Base-by-base conservation (phyloP, 2,888 invertebrate genomes). In the Merodon equestris region DNA sequence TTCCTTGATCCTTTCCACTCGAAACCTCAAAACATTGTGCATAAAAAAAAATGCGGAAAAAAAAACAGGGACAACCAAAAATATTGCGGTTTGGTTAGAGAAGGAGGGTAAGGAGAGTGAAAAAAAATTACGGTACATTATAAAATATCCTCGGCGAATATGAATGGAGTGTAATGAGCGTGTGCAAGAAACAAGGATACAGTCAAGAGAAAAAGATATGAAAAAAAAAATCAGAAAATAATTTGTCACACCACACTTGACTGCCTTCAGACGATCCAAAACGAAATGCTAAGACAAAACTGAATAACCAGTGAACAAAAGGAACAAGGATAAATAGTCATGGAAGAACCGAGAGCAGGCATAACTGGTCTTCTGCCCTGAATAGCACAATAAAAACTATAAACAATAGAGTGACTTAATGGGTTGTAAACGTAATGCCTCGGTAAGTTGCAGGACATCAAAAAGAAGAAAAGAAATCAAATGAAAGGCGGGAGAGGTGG, bases 341-440 rank as follows among this genome's bases (percentile, higher is more conserved):
- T 27, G 7, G 3, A 27, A 27, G 27, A 7, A 27, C n/a, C n/a
- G n/a, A n/a, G n/a, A n/a, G n/a, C n/a, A n/a, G n/a, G n/a, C n/a
- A n/a, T n/a, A n/a, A n/a, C 27, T 27, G 27, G 27, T 27, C 27
- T 7, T 27, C 48, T 77, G 57, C 72, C 61, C 72, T 72, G 77
- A 67, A 68, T 67, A 57, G 58, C 77, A 63, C 67, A 73, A 77
- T 77, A 68, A 72, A 68, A 77, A 77, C 77, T 77, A 77, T 77
- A 77, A 77, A 77, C 77, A 77, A 77, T 77, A 57, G 67, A 73
- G 61, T 68, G 73, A 73, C 77, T 77, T 77, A 77, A 77, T 77
- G 77, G 77, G 73, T 73, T 77, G 77, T 77, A 73, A 77, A 67
- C 63, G 67, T 67, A 63, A 77, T 67, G 67, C 53, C 63, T 36